A percentile compares a stretch with the other conserved stretches of the same genome.
Conservation (phyloP, 2,888 invertebrate genomes). For the Drosophila falleni region DNA sequence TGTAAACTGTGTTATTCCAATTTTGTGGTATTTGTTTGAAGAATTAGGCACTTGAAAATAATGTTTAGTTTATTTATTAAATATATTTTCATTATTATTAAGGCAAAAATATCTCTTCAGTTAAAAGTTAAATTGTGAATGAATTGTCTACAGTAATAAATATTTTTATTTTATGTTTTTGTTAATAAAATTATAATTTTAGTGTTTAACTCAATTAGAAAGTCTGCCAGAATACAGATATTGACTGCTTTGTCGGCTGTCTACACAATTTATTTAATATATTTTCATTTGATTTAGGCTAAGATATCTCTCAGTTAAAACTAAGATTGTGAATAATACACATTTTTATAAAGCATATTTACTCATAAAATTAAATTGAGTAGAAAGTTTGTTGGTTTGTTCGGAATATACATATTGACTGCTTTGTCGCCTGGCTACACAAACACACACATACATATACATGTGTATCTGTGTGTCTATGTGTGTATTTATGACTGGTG, state of each 20-base stretch:
- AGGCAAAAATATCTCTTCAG: not conserved
- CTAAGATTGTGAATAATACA: not conserved
- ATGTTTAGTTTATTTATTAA: not conserved
- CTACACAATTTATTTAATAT: not conserved
- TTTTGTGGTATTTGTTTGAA: not conserved
- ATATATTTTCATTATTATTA: no score
- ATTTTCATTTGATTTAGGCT: no score
- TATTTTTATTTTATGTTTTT: not conserved
- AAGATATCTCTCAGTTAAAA: not conserved
- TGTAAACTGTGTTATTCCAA: not conserved
- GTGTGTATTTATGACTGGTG: constrained; percentile 12
- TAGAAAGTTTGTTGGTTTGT: not conserved
- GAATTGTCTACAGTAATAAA: no score
- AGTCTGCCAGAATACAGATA: not conserved
- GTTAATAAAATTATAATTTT: not conserved
- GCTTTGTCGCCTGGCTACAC: constrained; percentile 56
- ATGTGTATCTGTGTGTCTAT: constrained; percentile 8
- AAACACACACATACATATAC: not conserved
- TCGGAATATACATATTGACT: not conserved
- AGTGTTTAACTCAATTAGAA: no score
- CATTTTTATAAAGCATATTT: not conserved
- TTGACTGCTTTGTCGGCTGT: constrained; percentile 58
- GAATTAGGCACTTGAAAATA: not conserved
- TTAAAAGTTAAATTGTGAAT: not conserved
- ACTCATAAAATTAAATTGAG: not conserved